phyloP scores from a whole-genome alignment of 2,113 vertebrate species.

The Pardalotus punctatus region DNA sequence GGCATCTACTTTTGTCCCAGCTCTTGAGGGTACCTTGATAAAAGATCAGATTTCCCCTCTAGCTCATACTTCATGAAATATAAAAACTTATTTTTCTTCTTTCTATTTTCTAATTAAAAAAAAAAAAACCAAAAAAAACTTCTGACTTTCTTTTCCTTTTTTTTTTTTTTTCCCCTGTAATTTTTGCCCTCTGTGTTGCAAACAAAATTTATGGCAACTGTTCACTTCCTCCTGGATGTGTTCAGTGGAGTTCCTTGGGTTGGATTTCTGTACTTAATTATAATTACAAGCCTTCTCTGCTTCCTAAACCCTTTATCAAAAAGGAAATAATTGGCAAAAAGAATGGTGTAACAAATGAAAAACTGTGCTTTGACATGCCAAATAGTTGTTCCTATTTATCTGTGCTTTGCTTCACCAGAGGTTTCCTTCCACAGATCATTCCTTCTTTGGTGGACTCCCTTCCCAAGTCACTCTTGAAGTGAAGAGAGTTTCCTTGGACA shows the following conservation, averaged over 20 bases:
- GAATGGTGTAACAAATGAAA: neutral
- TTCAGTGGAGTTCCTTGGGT: neutral
- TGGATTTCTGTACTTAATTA: neutral
- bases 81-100: neutral
- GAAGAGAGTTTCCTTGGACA: neutral
- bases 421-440: neutral
- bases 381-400: neutral
- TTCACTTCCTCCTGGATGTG: neutral
- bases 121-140: neutral
- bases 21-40: neutral
- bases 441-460: neutral
- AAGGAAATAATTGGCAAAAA: neutral
- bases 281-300: neutral
- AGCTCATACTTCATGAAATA: neutral
- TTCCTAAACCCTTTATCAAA: neutral
- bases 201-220: neutral
- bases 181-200: neutral
- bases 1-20: neutral
- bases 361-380: neutral
- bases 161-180: too few relatives aligned
- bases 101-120: neutral
- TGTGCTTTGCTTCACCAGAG: neutral
- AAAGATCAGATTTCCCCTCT: neutral
- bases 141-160: neutral
- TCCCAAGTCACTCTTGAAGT: neutral